Conservation (phyloP, 2,113 vertebrate genomes). For the Chloebia gouldiae region DNA sequence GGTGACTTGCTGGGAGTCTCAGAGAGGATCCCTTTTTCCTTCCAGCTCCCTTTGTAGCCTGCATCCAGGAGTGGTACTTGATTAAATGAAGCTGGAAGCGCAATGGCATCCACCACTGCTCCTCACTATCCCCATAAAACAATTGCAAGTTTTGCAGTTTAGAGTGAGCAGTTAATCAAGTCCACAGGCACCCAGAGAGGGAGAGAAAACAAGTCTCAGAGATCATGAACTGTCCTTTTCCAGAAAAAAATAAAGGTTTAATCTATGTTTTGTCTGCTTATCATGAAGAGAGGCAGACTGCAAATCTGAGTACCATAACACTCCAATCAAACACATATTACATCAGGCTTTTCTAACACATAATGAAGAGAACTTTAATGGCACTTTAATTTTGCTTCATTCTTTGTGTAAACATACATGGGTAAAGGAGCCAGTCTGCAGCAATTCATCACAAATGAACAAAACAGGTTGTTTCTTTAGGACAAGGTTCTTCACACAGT, state of each 20-base stretch:
- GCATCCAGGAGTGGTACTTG: not conserved
- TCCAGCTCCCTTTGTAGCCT: not conserved
- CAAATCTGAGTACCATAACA: not conserved
- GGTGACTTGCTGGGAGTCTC: not conserved
- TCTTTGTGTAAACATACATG: not conserved
- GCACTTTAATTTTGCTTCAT: not conserved
- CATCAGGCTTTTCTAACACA: not conserved
- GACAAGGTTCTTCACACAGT: not conserved
- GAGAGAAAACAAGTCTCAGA: not conserved
- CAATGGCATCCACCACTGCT: not conserved
- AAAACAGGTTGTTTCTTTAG: not conserved
- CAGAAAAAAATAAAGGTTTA: not conserved
- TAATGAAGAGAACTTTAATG: not conserved
- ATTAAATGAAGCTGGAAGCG: not conserved
- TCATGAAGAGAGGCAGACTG: not conserved
- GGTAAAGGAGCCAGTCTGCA: not conserved
- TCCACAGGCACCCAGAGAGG: not conserved
- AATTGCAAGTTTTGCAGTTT: not conserved
- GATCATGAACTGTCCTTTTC: not conserved
- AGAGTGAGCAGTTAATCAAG: not conserved
- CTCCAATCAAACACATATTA: not conserved
- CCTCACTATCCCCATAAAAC: not conserved
- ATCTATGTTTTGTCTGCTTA: not conserved
- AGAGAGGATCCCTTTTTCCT: not conserved
- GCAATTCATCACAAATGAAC: not conserved